These are phyloP conservation scores for Eupithecia inturbata DNA, from an alignment of 2,888 invertebrate species.

Conservation along the genomic window DNA sequence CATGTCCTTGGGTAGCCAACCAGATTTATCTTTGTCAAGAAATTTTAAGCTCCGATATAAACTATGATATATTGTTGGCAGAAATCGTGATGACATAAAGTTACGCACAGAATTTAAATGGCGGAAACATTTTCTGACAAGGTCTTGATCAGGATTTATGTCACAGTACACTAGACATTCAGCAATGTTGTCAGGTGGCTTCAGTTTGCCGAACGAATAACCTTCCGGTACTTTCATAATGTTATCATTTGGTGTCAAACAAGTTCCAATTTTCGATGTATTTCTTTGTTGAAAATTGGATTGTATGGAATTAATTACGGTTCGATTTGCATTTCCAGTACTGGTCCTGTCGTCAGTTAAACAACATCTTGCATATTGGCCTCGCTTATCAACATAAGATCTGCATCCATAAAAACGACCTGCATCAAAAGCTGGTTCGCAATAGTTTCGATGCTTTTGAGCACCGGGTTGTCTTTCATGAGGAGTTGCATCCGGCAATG, in stretches of 20 bases:
- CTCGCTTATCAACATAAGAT: constrained; percentile 74
- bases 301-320: constrained; percentile 43
- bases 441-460: constrained; percentile 65
- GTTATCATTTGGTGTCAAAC: constrained; percentile 68
- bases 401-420: constrained; percentile 75
- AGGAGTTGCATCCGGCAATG: constrained; percentile 65
- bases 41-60: constrained; percentile 53
- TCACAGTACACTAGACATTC: constrained; percentile 58
- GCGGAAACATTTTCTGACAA: constrained; percentile 64
- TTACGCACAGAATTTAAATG: constrained; percentile 63
- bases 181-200: constrained; percentile 58
- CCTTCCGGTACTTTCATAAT: constrained; percentile 66
- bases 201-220: constrained; percentile 67
- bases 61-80: constrained; percentile 46
- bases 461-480: constrained; percentile 55
- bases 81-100: constrained; percentile 48
- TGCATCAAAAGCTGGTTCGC: constrained; percentile 70
- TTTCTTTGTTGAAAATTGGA: constrained; percentile 55
- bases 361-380: constrained; percentile 76
- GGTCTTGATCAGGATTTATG: constrained; percentile 55
- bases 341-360: constrained; percentile 62
- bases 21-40: constrained; percentile 58
- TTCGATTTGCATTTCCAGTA: neutral
- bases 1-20: constrained; percentile 66
- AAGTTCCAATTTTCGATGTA: constrained; percentile 55